These are phyloP conservation scores for Netelia fuscicornis DNA, from an alignment of 2,888 invertebrate genomes.

Conservation along the genomic window DNA sequence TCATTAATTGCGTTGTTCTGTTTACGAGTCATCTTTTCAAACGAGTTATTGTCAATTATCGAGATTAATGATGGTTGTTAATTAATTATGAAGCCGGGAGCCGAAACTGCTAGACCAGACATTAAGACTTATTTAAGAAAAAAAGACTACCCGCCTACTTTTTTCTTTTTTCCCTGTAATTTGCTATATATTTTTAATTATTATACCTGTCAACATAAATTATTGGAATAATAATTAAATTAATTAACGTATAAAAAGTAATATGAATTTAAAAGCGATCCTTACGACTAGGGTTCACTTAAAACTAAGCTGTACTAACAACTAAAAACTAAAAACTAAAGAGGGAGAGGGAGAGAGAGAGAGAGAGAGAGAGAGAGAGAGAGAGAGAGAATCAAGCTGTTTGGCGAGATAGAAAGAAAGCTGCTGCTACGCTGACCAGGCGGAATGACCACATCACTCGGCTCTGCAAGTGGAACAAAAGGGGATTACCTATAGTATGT, in stretches of 20 bases:
- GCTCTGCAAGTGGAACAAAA: constrained; percentile 69
- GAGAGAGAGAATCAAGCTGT: not conserved
- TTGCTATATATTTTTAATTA: too few species aligned
- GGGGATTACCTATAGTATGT: constrained; percentile 46
- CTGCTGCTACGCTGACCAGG: constrained; percentile 32
- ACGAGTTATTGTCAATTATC: constrained; percentile 65
- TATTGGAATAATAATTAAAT: too few species aligned
- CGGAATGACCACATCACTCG: constrained; percentile 51
- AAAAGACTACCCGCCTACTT: too few species aligned
- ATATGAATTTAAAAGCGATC: too few species aligned
- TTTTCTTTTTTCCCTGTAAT: too few species aligned
- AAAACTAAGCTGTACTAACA: too few species aligned
- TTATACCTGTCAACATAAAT: too few species aligned
- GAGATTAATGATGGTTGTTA: constrained; percentile 58
- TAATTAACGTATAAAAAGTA: too few species aligned
- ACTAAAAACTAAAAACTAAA: too few species aligned
- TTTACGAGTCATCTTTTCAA: constrained; percentile 23
- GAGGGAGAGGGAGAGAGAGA: not conserved
- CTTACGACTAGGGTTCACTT: too few species aligned
- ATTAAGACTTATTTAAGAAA: not conserved
- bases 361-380: constrained; percentile 32
- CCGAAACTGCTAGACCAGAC: constrained; percentile 36
- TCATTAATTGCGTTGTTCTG: constrained; percentile 50
- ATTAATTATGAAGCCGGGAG: constrained; percentile 50
- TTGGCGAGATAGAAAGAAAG: constrained; percentile 50